These are phyloP conservation scores for Ennomos quercinarius DNA, from an alignment of 2,888 invertebrate species.

Conservation along the genomic window DNA sequence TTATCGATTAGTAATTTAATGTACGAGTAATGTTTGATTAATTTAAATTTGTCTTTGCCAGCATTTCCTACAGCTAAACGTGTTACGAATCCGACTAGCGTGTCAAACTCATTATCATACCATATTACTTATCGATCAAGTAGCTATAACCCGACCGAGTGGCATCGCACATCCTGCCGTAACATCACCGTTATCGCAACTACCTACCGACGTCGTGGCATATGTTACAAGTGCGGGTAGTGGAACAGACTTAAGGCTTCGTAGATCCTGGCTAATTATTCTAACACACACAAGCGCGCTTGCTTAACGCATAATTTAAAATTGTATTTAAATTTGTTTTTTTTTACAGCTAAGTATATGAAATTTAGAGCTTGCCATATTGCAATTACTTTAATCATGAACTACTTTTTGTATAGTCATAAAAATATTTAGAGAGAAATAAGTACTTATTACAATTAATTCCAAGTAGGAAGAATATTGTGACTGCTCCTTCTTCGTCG, in stretches of 20 bases:
- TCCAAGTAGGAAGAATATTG: too few relatives aligned
- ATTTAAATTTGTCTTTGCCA: not conserved
- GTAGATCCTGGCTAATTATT: not conserved
- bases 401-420: too few relatives aligned
- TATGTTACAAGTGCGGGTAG: conserved; percentile 61
- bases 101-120: conserved; percentile 41
- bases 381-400: not conserved
- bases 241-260: conserved; percentile 14
- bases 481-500: too few relatives aligned
- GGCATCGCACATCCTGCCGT: conserved; percentile 38
- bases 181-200: conserved; percentile 49
- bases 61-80: not conserved
- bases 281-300: conserved; percentile 8
- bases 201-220: conserved; percentile 53
- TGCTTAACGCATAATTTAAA: not conserved
- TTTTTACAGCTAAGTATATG: too few relatives aligned
- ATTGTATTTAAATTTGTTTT: too few relatives aligned
- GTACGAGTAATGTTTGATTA: not conserved
- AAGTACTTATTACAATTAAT: too few relatives aligned
- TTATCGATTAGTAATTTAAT: too few relatives aligned
- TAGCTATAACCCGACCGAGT: conserved; percentile 48
- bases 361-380: not conserved
- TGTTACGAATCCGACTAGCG: conserved; percentile 14
- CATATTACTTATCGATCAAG: conserved; percentile 56
- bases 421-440: too few relatives aligned